A percentile compares a stretch with the other conserved stretches of the same genome.
phyloP scores from a whole-genome alignment of 1,140 invertebrate species.

The Bilobella aurantiaca region DNA sequence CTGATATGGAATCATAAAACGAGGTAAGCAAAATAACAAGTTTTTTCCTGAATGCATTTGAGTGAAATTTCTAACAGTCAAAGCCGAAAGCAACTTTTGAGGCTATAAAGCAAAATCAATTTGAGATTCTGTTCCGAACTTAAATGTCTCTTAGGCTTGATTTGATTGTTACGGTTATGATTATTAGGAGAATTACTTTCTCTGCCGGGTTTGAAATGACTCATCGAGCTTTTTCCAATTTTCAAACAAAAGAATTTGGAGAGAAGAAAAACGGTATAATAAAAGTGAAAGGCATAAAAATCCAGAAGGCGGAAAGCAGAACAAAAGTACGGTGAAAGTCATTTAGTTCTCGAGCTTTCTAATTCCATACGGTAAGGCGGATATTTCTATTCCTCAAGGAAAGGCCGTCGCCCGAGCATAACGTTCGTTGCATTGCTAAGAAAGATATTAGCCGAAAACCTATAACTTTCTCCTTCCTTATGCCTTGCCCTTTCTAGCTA shows the following conservation, averaged over 20 bases:
- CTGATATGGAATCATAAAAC: too few species aligned
- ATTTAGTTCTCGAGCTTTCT: neutral
- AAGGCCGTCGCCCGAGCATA: too few species aligned
- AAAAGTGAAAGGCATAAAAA: neutral
- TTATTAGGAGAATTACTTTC: neutral
- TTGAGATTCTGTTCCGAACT: neutral
- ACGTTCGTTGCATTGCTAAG: too few species aligned
- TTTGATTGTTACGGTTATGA: constrained; percentile 6
- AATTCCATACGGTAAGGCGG: neutral
- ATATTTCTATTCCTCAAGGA: neutral
- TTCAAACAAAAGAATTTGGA: constrained; percentile 5
- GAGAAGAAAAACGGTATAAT: neutral
- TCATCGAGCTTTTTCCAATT: constrained; percentile 2
- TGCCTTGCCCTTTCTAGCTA: too few species aligned
- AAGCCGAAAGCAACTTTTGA: too few species aligned
- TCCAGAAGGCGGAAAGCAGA: neutral
- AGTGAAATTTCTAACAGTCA: too few species aligned
- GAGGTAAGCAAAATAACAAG: too few species aligned
- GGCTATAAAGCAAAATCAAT: too few species aligned
- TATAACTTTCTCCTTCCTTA: too few species aligned
- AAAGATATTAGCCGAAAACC: too few species aligned
- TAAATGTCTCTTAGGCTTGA: neutral
- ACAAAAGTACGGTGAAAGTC: neutral
- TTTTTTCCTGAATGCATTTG: too few species aligned
- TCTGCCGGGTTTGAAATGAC: neutral